Percentiles rank a stretch among this genome's conserved stretches.
Evolutionary conservation across 2,113 vertebrate species (phyloP).

Genomic region (Agapornis roseicollis): DNA sequence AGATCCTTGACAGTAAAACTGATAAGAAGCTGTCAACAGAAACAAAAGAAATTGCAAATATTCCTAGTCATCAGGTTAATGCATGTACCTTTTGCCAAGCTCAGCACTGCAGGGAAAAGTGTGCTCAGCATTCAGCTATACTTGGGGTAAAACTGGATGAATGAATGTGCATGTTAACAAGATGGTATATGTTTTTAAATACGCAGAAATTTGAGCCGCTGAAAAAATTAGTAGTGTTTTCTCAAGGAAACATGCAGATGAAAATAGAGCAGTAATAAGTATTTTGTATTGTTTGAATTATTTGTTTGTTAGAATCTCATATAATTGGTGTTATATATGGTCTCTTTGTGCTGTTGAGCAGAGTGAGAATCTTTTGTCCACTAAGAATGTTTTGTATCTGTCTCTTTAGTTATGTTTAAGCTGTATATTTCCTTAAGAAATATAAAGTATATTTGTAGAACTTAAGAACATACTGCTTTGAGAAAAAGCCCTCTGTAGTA

Average conservation of each 20-base stretch:
- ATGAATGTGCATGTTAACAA: not conserved
- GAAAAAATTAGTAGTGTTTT: not conserved
- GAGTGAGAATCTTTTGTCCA: not conserved
- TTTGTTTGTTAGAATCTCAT: not conserved
- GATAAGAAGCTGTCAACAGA: not conserved
- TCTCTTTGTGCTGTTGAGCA: not conserved
- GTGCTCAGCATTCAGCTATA: not conserved
- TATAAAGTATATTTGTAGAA: not conserved
- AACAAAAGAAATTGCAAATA: not conserved
- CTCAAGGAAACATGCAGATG: not conserved
- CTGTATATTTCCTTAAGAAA: not conserved
- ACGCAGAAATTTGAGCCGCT: not conserved
- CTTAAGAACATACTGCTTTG: not conserved
- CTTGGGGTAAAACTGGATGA: not conserved
- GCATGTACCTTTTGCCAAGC: not conserved
- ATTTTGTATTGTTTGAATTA: not conserved
- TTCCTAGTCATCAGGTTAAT: not conserved
- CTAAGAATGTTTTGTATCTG: not conserved
- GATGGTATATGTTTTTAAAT: not conserved
- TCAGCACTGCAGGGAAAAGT: not conserved
- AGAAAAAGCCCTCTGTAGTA: not conserved
- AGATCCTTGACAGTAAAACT: not conserved
- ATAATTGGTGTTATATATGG: not conserved
- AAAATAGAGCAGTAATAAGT: not conserved
- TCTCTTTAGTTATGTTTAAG: not conserved